Evolutionary conservation across 2,113 vertebrate species (phyloP).

Genomic region (Stictonetta naevosa): DNA sequence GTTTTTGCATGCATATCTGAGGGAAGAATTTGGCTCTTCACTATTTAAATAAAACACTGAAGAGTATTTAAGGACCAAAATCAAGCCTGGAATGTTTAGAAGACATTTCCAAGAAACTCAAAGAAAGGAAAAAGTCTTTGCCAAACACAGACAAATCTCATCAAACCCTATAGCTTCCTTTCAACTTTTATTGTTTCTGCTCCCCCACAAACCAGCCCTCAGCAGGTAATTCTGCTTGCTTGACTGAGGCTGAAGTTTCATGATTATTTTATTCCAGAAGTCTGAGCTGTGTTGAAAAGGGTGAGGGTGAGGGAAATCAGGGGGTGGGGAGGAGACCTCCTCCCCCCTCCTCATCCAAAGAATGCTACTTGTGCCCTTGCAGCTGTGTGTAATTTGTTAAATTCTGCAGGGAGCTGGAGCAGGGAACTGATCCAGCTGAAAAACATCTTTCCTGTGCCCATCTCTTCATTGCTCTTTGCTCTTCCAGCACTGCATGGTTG

Average conservation of each 20-base stretch:
- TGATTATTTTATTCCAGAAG: background rate
- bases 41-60: conserved; percentile 51
- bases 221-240: conserved; percentile 52
- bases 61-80: conserved; percentile 50
- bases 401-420: background rate
- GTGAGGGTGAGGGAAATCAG: too few relatives aligned
- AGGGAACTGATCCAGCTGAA: background rate
- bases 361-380: background rate
- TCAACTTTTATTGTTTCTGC: conserved; percentile 43
- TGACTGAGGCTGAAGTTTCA: background rate
- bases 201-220: conserved; percentile 11
- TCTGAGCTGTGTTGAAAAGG: background rate
- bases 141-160: conserved; percentile 56
- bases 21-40: conserved; percentile 42
- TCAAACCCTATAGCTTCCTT: conserved; percentile 48
- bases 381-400: background rate
- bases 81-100: conserved; percentile 57
- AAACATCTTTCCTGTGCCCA: background rate
- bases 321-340: background rate
- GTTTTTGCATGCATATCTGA: conserved; percentile 32
- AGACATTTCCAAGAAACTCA: conserved; percentile 53
- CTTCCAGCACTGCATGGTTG: background rate
- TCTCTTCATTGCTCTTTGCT: background rate
- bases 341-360: background rate
- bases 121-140: conserved; percentile 50